Conservation (phyloP, 64 coral and sea anemone genomes). For the Montipora efflorescens region DNA sequence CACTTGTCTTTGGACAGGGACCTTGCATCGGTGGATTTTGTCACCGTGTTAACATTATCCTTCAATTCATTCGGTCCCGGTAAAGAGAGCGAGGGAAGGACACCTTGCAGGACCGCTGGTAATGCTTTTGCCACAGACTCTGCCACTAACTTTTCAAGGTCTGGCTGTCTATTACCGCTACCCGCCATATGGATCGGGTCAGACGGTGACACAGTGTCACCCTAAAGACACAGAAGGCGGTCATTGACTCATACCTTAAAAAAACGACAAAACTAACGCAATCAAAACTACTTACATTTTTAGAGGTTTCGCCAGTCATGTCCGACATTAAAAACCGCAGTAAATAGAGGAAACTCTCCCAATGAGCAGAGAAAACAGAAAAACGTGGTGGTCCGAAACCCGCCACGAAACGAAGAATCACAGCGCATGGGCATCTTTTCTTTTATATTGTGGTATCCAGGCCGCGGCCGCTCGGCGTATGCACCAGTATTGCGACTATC, state of each 20-base stretch:
- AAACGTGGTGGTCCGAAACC: neutral
- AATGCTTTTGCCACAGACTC: neutral
- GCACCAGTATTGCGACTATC: neutral
- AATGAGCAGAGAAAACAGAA: neutral
- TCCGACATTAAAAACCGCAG: neutral
- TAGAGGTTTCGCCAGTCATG: neutral
- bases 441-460: conserved; percentile 6
- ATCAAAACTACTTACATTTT: too few species aligned
- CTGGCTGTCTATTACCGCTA: too few species aligned
- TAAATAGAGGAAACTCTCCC: neutral
- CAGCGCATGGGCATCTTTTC: neutral
- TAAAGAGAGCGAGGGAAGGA: neutral
- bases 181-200: too few species aligned
- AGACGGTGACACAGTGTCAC: too few species aligned
- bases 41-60: neutral
- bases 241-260: too few species aligned
- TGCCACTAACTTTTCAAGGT: too few species aligned
- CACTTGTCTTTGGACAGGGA: neutral
- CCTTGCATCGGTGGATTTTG: neutral
- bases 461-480: neutral
- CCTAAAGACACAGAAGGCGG: too few species aligned
- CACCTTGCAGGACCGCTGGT: neutral
- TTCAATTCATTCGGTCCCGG: neutral
- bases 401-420: neutral
- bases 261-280: too few species aligned